Conservation (phyloP, 2,888 invertebrate genomes). For the Lordiphosa andalusiaca region DNA sequence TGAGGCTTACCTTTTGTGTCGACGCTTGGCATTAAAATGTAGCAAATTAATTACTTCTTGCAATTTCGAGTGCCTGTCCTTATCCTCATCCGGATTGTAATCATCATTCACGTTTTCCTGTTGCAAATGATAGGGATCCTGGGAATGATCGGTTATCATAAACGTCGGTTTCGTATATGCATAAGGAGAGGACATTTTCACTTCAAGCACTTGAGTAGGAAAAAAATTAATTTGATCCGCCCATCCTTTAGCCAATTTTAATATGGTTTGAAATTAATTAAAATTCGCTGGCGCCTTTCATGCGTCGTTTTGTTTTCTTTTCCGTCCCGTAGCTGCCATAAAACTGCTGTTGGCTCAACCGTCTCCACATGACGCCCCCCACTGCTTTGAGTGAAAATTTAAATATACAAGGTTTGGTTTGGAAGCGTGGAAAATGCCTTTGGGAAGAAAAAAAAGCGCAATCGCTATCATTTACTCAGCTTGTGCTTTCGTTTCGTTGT, state of each 20-base stretch:
- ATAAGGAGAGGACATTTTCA: conserved; percentile 47
- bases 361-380: conserved; percentile 33
- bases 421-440: conserved; percentile 49
- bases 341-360: conserved; percentile 36
- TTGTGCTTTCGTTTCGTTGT: conserved; percentile 17
- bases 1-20: conserved; percentile 62
- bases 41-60: conserved; percentile 74
- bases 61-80: conserved; percentile 62
- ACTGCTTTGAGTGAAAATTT: conserved; percentile 34
- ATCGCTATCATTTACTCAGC: conserved; percentile 29
- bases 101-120: conserved; percentile 19
- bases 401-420: conserved; percentile 34
- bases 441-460: conserved; percentile 8
- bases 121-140: conserved; percentile 56
- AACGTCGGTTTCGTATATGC: conserved; percentile 56
- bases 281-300: conserved; percentile 23
- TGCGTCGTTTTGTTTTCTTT: conserved; percentile 24
- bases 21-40: conserved; percentile 58
- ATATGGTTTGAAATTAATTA: conserved; percentile 14
- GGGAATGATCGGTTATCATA: conserved; percentile 58
- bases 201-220: background rate
- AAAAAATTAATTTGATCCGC: conserved; percentile 4
- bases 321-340: conserved; percentile 37
- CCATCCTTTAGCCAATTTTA: conserved; percentile 14
- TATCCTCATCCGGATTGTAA: conserved; percentile 49